Percentiles rank a stretch among this genome's conserved stretches.
phyloP scores from a whole-genome alignment of 2,113 vertebrate genomes.

The Chlamydotis undulata region DNA sequence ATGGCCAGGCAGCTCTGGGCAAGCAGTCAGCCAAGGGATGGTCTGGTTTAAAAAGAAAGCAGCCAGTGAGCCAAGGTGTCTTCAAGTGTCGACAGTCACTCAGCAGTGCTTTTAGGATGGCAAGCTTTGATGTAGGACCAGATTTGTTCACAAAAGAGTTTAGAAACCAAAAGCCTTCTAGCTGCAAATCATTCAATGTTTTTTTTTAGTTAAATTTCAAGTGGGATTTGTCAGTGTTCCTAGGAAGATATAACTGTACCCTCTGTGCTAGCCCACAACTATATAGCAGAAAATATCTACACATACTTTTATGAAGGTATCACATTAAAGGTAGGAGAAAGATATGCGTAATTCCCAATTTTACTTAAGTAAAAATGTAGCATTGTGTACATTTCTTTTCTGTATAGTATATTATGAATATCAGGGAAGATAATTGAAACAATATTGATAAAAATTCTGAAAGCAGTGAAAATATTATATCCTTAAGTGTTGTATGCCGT shows the following conservation, averaged over 20 bases:
- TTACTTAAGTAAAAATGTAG: neutral
- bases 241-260: neutral
- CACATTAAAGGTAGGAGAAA: neutral
- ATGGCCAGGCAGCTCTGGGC: neutral
- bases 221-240: neutral
- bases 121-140: neutral
- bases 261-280: neutral
- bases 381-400: neutral
- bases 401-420: neutral
- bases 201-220: neutral
- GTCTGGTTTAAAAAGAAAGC: neutral
- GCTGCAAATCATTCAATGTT: neutral
- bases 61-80: fast-evolving
- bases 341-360: neutral
- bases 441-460: neutral
- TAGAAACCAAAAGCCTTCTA: neutral
- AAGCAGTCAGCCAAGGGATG: fast-evolving
- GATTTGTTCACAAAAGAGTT: neutral
- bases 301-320: neutral
- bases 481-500: neutral
- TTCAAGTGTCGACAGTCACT: neutral
- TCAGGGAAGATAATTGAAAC: neutral
- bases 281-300: neutral
- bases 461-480: neutral
- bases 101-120: neutral